These are phyloP conservation scores for Rhinogobio ventralis DNA, from an alignment of 2,797 vertebrate genomes.

Conservation along the genomic window DNA sequence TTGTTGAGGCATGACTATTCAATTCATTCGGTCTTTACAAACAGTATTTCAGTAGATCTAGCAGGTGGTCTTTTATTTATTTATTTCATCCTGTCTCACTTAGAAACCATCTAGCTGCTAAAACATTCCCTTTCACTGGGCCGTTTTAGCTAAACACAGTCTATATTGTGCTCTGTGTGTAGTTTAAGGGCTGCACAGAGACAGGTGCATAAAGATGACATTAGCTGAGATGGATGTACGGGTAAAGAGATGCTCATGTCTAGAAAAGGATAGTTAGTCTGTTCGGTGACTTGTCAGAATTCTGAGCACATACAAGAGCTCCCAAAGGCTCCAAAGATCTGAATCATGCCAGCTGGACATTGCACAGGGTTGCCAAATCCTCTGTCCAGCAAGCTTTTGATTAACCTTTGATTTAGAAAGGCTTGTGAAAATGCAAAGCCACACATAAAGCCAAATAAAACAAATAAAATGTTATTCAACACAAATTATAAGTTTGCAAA, in stretches of 20 bases:
- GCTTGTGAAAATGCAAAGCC: constrained; percentile 34
- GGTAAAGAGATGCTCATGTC: constrained; percentile 43
- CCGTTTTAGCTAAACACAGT: constrained; percentile 22
- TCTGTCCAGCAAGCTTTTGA: constrained; percentile 24
- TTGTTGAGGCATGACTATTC: constrained; percentile 43
- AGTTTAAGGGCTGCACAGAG: constrained; percentile 15
- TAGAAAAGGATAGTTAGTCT: constrained; percentile 42
- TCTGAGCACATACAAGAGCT: constrained; percentile 74
- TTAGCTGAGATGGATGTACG: constrained; percentile 25
- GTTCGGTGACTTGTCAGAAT: constrained; percentile 70
- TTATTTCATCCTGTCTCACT: constrained; percentile 41
- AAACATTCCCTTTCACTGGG: constrained; percentile 24
- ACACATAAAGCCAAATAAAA: constrained; percentile 30
- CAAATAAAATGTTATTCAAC: constrained; percentile 31
- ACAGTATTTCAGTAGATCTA: constrained; percentile 49
- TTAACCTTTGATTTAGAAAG: constrained; percentile 24
- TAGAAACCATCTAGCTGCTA: constrained; percentile 35
- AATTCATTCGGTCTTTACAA: constrained; percentile 57
- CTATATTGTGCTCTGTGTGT: constrained; percentile 39
- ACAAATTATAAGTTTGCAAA: constrained; percentile 29
- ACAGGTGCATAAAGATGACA: constrained; percentile 42
- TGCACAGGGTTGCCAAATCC: constrained; percentile 64
- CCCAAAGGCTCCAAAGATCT: constrained; percentile 70
- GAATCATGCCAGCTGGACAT: constrained; percentile 69
- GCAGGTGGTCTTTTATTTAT: constrained; percentile 57